These are phyloP conservation scores for Eilema sororculum DNA, from an alignment of 2,888 invertebrate genomes.

Conservation along the genomic window DNA sequence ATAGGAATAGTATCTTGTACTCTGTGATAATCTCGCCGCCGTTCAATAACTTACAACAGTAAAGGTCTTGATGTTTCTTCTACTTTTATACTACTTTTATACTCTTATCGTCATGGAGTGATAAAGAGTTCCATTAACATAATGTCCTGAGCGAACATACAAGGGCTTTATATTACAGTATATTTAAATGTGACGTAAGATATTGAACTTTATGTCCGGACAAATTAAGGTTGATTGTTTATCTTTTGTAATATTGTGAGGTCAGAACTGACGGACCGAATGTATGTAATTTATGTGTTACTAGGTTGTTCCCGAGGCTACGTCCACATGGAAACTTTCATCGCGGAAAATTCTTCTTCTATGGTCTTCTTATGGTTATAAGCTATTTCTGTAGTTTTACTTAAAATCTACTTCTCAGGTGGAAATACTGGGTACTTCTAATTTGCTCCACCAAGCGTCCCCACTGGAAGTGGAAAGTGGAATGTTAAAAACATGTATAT, in stretches of 20 bases:
- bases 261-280: constrained; percentile 66
- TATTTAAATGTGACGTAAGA: constrained; percentile 32
- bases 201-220: constrained; percentile 33
- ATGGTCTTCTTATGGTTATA: too few species aligned
- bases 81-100: too few species aligned
- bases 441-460: too few species aligned
- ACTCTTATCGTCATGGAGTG: constrained; percentile 27
- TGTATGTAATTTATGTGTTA: constrained; percentile 47
- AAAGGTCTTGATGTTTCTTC: background rate
- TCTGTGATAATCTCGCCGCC: background rate
- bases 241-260: constrained; percentile 47
- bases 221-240: constrained; percentile 34
- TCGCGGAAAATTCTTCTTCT: too few species aligned
- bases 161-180: constrained; percentile 60
- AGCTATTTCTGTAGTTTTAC: too few species aligned
- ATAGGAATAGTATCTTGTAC: background rate
- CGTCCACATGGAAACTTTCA: background rate
- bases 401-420: too few species aligned
- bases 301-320: background rate
- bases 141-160: constrained; percentile 57
- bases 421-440: too few species aligned
- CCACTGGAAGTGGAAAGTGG: too few species aligned
- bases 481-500: too few species aligned
- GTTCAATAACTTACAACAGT: constrained; percentile 3
- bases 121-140: constrained; percentile 55